A percentile compares a stretch with the other conserved stretches of the same genome.
Evolutionary conservation across 2,113 vertebrate species (phyloP).

Genomic region (Pelvicachromis taeniatus): DNA sequence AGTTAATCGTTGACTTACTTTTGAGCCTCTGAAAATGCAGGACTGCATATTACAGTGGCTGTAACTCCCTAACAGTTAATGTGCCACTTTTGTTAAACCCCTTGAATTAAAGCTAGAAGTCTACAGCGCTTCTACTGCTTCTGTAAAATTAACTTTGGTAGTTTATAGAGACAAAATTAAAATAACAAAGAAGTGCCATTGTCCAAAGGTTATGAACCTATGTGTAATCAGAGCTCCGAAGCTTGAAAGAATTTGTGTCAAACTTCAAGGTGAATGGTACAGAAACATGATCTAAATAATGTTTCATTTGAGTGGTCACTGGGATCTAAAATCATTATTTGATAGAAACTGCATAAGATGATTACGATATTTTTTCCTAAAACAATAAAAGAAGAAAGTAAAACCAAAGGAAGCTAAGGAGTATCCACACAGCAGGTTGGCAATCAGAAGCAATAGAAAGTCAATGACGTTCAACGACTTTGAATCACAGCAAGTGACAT

Average conservation of each 20-base stretch:
- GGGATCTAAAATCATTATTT: neutral
- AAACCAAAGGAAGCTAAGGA: neutral
- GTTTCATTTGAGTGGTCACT: neutral
- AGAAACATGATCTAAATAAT: neutral
- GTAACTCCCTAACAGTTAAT: neutral
- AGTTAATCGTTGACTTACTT: neutral
- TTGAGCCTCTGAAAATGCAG: neutral
- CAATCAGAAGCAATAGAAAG: neutral
- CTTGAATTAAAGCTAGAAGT: neutral
- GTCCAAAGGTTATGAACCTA: neutral
- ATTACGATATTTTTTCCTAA: neutral
- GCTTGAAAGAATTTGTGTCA: neutral
- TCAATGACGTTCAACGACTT: neutral
- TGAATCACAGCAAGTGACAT: neutral
- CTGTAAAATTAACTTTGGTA: neutral
- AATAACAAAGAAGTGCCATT: rapidly evolving
- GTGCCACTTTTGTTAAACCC: too few relatives aligned
- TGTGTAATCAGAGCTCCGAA: neutral
- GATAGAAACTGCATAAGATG: neutral
- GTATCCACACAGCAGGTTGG: neutral
- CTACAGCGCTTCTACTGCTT: neutral
- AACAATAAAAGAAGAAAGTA: neutral
- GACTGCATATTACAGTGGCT: neutral
- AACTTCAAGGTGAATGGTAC: neutral
- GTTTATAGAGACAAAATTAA: neutral